Conservation (phyloP, 2,113 vertebrate genomes). For the Sinosuthora webbiana region DNA sequence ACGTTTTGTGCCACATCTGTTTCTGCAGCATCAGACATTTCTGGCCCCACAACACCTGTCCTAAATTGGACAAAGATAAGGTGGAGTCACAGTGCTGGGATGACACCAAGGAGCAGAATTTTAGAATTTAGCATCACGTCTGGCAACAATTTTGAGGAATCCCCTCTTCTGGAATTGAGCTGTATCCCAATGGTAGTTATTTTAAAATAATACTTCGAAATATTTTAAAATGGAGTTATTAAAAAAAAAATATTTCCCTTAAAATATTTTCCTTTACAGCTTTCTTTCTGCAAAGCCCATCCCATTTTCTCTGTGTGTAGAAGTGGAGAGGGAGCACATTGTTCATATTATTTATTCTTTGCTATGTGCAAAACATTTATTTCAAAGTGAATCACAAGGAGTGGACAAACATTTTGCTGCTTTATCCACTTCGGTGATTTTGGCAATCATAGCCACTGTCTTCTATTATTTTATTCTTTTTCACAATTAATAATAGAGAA, state of each 20-base stretch:
- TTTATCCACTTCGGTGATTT: neutral
- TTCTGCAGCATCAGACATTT: neutral
- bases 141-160: neutral
- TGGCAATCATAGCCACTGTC: neutral
- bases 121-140: neutral
- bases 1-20: neutral
- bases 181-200: neutral
- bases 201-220: neutral
- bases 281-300: neutral
- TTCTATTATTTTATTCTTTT: neutral
- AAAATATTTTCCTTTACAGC: neutral
- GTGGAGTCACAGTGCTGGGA: neutral
- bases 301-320: fast-evolving
- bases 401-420: neutral
- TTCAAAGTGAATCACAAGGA: neutral
- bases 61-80: neutral
- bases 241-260: neutral
- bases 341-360: neutral
- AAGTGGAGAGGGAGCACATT: neutral
- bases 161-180: fast-evolving
- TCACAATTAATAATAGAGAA: neutral
- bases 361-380: neutral
- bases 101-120: neutral
- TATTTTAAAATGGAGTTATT: neutral
- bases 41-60: neutral